phyloP scores from a whole-genome alignment of 2,113 vertebrate species.

The Rhombomys opimus region DNA sequence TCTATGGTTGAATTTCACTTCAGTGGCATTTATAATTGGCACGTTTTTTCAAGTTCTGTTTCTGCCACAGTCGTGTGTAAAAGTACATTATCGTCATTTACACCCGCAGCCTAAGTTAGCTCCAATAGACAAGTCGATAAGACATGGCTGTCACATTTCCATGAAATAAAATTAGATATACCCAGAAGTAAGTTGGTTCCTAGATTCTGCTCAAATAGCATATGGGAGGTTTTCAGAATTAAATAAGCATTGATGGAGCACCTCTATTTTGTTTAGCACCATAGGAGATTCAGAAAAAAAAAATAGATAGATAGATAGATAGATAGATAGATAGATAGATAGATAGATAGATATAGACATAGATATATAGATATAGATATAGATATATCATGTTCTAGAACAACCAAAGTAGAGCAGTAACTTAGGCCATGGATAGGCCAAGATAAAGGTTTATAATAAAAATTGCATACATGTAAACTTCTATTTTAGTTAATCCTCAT shows the following conservation, averaged over 20 bases:
- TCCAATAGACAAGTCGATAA: conserved; percentile 23
- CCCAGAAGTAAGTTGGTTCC: conserved; percentile 56
- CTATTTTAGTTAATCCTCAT: conserved; percentile 27
- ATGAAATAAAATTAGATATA: conserved; percentile 55
- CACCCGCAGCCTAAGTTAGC: neutral
- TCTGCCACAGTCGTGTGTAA: conserved; percentile 15
- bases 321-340: too few species aligned
- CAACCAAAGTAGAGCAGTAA: neutral
- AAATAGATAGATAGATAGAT: too few species aligned
- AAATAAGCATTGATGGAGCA: conserved; percentile 50
- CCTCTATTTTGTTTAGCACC: conserved; percentile 12
- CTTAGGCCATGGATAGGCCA: neutral
- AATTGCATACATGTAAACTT: neutral
- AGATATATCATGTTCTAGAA: neutral
- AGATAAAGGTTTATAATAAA: neutral
- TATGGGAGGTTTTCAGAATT: conserved; percentile 46
- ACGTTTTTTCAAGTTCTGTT: conserved; percentile 56
- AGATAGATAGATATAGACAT: too few species aligned
- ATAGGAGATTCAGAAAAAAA: neutral
- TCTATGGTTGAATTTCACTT: conserved; percentile 46
- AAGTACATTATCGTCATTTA: conserved; percentile 51
- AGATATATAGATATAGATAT: too few species aligned
- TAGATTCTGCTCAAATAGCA: conserved; percentile 67
- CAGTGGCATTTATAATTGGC: conserved; percentile 53
- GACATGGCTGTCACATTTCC: conserved; percentile 34